Evolutionary conservation across 2,113 vertebrate genomes (phyloP), one percentile per base, ranked within the genome.

Genomic region (Calyptomena viridis): DNA sequence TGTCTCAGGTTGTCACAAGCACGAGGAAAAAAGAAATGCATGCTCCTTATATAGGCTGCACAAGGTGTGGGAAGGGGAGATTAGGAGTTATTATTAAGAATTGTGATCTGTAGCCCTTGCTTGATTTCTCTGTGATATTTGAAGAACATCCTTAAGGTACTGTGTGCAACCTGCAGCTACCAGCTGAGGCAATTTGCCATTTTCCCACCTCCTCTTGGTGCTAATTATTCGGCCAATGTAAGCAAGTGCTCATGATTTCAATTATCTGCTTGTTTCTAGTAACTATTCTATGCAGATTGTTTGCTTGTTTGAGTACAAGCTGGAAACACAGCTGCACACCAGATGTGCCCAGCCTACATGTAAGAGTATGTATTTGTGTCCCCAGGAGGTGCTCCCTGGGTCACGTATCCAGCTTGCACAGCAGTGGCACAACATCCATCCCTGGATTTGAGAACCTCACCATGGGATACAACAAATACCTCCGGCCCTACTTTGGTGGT

Each of bases 401-500:
- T 14, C 97, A 87, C 11, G 63, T 93, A 53, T 78, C 97, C 22
- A 90, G 95, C 94, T 84, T 88, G 19, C 97, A 94, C 4, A 66
- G 98, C 95, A 98, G 97, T 1, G 97, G 97, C 58, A 97, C 98
- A 11, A 84, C 98, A 58, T 98, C 98, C 46, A 98, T 98, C 66
- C 98, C 99, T 35, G 99, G 98, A 44, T 99, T 99, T 90, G 98
- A 99, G 95, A 99, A 98, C 95, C 98, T 99, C 93, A 99, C 99
- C 85, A 96, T 97, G 79, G 99, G 98, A 82, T 99, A 99, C 91
- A 99, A 99, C 96, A 98, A 98, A 84, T 99, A 99, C 87, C 98
- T 99, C 69, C 97, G 99, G 89, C 99, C 99, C 59, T 98, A 98
- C 95, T 99, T 99, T 68, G 99, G 99, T 19, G 98, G 99, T 99